Percentiles rank a stretch among this genome's conserved stretches.
These are phyloP conservation scores for Euwallacea similis DNA, from an alignment of 1,140 invertebrate species.

Conservation along the genomic window DNA sequence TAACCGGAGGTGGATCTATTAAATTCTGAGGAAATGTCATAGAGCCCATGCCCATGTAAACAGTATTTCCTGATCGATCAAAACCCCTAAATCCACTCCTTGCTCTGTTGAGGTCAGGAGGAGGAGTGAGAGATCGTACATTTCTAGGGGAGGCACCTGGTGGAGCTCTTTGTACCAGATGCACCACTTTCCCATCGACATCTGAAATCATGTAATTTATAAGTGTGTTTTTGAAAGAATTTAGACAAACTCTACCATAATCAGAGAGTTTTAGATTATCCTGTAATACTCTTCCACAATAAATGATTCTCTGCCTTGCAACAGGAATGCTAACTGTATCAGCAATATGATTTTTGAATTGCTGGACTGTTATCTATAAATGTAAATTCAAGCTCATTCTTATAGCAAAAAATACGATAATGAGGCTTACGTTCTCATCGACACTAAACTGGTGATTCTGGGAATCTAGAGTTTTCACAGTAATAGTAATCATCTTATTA, in stretches of 20 bases:
- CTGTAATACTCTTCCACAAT: constrained; percentile 86
- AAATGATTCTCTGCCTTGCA: constrained; percentile 86
- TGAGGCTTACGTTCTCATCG: constrained; percentile 78
- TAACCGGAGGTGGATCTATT: constrained; percentile 58
- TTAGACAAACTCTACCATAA: constrained; percentile 74
- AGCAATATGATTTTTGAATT: constrained; percentile 85
- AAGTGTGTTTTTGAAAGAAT: neutral
- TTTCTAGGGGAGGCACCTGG: constrained; percentile 53
- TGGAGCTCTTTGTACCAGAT: constrained; percentile 88
- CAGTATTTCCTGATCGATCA: constrained; percentile 53
- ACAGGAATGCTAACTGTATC: constrained; percentile 74
- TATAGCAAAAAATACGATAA: neutral
- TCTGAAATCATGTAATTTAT: constrained; percentile 59
- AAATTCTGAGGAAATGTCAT: constrained; percentile 64
- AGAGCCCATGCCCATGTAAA: constrained; percentile 66
- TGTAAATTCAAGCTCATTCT: neutral
- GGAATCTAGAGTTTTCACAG: constrained; percentile 91
- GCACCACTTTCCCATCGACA: constrained; percentile 89
- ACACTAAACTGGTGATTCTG: constrained; percentile 84
- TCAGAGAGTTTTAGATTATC: constrained; percentile 88
- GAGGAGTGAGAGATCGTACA: constrained; percentile 50
- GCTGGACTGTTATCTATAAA: constrained; percentile 78
- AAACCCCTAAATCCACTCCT: constrained; percentile 48
- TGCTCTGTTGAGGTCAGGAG: constrained; percentile 48
- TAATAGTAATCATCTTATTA: constrained; percentile 76